Evolutionary conservation across 2,888 invertebrate species (phyloP).

Genomic region (Andricus quercusramuli): DNA sequence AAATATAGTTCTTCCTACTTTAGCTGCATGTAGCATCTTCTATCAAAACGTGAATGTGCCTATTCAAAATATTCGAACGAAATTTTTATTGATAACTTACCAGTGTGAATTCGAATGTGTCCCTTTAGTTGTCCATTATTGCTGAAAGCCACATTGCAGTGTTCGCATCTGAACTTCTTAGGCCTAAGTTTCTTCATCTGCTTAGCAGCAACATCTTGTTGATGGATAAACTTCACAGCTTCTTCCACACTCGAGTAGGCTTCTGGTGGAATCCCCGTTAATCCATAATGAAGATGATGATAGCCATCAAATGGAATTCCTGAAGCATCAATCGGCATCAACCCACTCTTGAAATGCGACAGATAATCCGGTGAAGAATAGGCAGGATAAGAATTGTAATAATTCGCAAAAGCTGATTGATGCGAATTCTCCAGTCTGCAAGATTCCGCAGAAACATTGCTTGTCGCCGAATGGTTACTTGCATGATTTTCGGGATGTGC

Average conservation of each 20-base stretch:
- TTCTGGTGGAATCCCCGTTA: slow-evolving; percentile 23
- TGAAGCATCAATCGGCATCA: slow-evolving; percentile 16
- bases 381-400: slow-evolving; percentile 45
- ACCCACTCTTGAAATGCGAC: slow-evolving; percentile 16
- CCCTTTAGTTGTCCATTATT: slow-evolving; percentile 96
- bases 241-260: slow-evolving; percentile 60
- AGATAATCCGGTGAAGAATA: slow-evolving; percentile 48
- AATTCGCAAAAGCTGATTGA: slow-evolving; percentile 23
- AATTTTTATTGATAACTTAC: slow-evolving; percentile 73
- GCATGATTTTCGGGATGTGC: slow-evolving; percentile 24
- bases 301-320: slow-evolving; percentile 41
- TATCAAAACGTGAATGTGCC: too few species aligned
- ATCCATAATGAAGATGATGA: slow-evolving; percentile 40
- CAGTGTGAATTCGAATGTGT: slow-evolving; percentile 94
- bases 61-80: too few species aligned
- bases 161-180: slow-evolving; percentile 94
- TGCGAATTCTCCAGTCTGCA: slow-evolving; percentile 41
- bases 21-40: too few species aligned
- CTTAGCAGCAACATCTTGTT: slow-evolving; percentile 68
- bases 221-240: slow-evolving; percentile 66
- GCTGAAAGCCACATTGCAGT: slow-evolving; percentile 94
- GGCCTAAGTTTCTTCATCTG: slow-evolving; percentile 87
- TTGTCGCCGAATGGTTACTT: slow-evolving; percentile 1
- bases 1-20: too few species aligned
- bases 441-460: slow-evolving; percentile 21